phyloP scores from a whole-genome alignment of 2,113 vertebrate species.

The Zosterops lateralis region DNA sequence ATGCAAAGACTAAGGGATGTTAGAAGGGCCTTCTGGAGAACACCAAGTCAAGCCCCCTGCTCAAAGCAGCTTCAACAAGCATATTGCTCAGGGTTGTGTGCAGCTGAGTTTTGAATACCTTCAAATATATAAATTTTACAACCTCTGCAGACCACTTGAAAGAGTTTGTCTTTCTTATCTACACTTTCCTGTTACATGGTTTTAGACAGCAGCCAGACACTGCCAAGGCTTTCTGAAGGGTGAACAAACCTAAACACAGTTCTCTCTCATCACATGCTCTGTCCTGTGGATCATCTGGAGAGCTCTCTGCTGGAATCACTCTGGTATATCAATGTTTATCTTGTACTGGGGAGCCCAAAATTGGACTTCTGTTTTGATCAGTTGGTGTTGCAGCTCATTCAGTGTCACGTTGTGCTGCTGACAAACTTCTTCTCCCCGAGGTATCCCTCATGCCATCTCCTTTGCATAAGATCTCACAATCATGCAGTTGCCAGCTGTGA shows the following conservation, averaged over 20 bases:
- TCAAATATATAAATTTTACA: background rate
- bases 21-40: background rate
- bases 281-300: background rate
- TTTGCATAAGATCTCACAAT: background rate
- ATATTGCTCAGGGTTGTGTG: background rate
- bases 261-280: background rate
- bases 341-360: background rate
- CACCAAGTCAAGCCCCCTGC: background rate
- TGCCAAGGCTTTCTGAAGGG: background rate
- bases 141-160: background rate
- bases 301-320: background rate
- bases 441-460: background rate
- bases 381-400: background rate
- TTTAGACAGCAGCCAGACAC: background rate
- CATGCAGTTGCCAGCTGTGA: background rate
- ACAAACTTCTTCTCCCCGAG: background rate
- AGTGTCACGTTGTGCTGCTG: background rate
- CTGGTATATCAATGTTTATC: fast-evolving
- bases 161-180: background rate
- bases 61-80: background rate
- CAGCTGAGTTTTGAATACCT: background rate
- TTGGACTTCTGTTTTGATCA: background rate
- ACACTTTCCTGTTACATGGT: background rate
- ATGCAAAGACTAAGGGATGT: background rate
- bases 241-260: background rate